Conservation (phyloP, 2,113 vertebrate species). For the Leptobrachium ailaonicum region DNA sequence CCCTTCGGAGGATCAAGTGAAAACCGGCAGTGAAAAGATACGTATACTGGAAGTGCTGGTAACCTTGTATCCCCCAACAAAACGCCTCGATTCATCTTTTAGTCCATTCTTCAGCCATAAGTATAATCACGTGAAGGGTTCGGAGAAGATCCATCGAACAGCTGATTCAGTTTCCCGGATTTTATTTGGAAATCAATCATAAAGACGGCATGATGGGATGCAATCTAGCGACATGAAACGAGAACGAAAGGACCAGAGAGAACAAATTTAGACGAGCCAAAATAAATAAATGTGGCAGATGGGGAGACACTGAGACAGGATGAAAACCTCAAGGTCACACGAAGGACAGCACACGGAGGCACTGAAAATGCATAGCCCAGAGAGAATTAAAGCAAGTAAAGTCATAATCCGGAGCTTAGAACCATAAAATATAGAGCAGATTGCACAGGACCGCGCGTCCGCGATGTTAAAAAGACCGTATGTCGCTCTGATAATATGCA, state of each 20-base stretch:
- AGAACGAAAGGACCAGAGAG: background rate
- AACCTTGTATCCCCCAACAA: background rate
- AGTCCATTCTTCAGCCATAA: background rate
- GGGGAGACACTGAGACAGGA: background rate
- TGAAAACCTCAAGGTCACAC: constrained; percentile 32
- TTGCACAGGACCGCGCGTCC: background rate
- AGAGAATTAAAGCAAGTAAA: background rate
- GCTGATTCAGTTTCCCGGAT: background rate
- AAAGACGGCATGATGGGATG: background rate
- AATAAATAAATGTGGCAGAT: constrained; percentile 28
- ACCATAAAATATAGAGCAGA: constrained; percentile 15
- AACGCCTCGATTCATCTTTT: background rate
- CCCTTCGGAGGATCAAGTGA: no score
- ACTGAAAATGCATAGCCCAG: constrained; percentile 10
- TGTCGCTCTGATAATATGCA: background rate
- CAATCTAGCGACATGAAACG: background rate
- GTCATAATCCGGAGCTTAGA: background rate
- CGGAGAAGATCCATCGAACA: background rate
- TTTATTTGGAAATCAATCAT: background rate
- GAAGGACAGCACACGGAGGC: constrained; percentile 5
- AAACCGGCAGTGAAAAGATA: no score
- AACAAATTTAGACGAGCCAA: background rate
- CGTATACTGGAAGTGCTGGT: no score
- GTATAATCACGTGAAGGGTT: background rate
- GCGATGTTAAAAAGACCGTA: background rate